A percentile compares a stretch with the other conserved stretches of the same genome.
These are phyloP conservation scores for Rhagologus leucostigma DNA, from an alignment of 2,113 vertebrate species.

Conservation along the genomic window DNA sequence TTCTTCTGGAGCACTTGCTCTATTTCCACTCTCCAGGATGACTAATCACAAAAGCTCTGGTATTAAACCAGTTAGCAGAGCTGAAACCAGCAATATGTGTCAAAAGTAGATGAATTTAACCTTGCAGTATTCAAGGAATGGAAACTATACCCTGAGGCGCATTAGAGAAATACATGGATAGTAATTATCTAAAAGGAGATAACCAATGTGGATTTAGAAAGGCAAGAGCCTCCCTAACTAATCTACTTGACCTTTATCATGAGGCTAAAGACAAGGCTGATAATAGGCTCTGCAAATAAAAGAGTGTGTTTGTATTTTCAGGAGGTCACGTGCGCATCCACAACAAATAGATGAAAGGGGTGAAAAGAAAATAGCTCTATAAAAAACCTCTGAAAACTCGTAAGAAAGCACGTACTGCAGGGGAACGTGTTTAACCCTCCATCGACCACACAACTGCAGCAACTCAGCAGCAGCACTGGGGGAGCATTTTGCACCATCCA, in stretches of 20 bases:
- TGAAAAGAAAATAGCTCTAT: slow-evolving; percentile 25
- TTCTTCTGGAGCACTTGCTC: background rate
- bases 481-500: background rate
- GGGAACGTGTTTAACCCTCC: background rate
- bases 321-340: slow-evolving; percentile 17
- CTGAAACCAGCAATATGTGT: background rate
- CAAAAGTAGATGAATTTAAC: slow-evolving; percentile 24
- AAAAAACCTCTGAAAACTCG: background rate
- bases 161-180: slow-evolving; percentile 21
- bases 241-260: slow-evolving; percentile 52
- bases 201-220: slow-evolving; percentile 7
- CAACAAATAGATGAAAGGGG: slow-evolving; percentile 5
- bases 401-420: background rate
- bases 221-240: slow-evolving; percentile 38
- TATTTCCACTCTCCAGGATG: background rate
- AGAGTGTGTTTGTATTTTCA: slow-evolving; percentile 36
- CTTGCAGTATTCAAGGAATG: slow-evolving; percentile 18
- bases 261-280: slow-evolving; percentile 34
- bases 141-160: background rate
- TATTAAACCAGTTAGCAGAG: background rate
- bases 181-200: slow-evolving; percentile 56
- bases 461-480: background rate
- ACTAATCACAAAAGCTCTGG: slow-evolving; percentile 33
- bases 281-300: slow-evolving; percentile 11
- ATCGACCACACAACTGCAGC: accelerated